A percentile compares a stretch with the other conserved stretches of the same genome.
These are phyloP conservation scores for Sminthurides aquaticus DNA, from an alignment of 2,888 invertebrate genomes.

Conservation along the genomic window DNA sequence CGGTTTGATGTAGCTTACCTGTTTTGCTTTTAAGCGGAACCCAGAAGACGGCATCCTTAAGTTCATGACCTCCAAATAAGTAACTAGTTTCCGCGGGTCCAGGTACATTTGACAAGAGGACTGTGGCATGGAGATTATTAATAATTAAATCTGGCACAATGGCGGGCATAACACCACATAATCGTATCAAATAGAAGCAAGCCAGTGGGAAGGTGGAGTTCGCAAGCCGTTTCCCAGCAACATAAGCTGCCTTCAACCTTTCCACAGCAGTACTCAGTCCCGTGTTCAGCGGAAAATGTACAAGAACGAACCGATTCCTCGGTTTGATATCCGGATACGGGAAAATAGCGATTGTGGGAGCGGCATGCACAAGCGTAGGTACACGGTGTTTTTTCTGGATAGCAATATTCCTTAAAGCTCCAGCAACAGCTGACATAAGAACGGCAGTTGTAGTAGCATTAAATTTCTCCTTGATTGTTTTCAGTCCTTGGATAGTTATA, in stretches of 20 bases:
- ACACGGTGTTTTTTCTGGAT: slow-evolving; percentile 32
- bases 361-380: slow-evolving; percentile 30
- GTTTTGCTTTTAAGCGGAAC: slow-evolving; percentile 38
- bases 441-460: slow-evolving; percentile 31
- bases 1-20: too few species aligned
- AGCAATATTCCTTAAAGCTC: slow-evolving; percentile 33
- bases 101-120: slow-evolving; percentile 40
- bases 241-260: slow-evolving; percentile 32
- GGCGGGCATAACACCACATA: slow-evolving; percentile 35
- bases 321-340: slow-evolving; percentile 38
- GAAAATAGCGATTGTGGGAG: slow-evolving; percentile 38
- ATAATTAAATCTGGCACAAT: slow-evolving; percentile 31
- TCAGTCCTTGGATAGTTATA: slow-evolving; percentile 28
- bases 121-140: slow-evolving; percentile 30
- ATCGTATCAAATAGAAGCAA: slow-evolving; percentile 33
- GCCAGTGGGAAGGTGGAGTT: slow-evolving; percentile 30
- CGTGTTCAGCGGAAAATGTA: slow-evolving; percentile 29
- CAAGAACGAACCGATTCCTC: slow-evolving; percentile 36
- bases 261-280: slow-evolving; percentile 29
- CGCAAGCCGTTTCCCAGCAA: slow-evolving; percentile 26
- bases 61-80: slow-evolving; percentile 38
- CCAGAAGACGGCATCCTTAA: slow-evolving; percentile 39
- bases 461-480: slow-evolving; percentile 31
- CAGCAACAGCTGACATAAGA: slow-evolving; percentile 27
- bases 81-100: slow-evolving; percentile 37